Percentiles rank a stretch among this genome's conserved stretches.
Conservation (phyloP, 2,113 vertebrate species). For the Conger conger region DNA sequence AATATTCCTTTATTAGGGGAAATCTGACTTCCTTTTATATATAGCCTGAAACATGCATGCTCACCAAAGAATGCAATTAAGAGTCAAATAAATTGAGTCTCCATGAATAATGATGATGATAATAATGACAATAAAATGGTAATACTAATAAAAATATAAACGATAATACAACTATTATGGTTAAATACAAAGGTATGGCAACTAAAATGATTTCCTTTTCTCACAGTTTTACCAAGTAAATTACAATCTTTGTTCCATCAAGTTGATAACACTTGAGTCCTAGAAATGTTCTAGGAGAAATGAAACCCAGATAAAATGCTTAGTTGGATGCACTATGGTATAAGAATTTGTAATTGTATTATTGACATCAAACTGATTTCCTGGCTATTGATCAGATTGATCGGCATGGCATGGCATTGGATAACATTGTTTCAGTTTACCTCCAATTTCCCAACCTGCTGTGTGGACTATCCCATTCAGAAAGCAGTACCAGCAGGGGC, state of each 20-base stretch:
- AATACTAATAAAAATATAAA: too few species aligned
- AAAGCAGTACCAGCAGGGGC: too few species aligned
- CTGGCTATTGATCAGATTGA: too few species aligned
- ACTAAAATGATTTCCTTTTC: not conserved
- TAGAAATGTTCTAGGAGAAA: not conserved
- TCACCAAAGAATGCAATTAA: conserved; percentile 8
- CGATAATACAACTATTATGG: not conserved
- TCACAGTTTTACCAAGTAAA: not conserved
- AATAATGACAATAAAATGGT: too few species aligned
- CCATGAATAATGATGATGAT: not conserved
- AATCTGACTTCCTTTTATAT: not conserved
- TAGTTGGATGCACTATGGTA: not conserved
- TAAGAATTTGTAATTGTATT: not conserved
- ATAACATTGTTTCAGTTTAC: not conserved
- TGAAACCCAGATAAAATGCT: not conserved
- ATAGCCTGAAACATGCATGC: not conserved
- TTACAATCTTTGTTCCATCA: not conserved
- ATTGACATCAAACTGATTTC: not conserved
- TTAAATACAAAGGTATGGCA: not conserved
- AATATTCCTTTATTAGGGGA: conserved; percentile 3
- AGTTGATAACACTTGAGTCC: not conserved
- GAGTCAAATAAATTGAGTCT: not conserved
- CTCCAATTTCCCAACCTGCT: too few species aligned
- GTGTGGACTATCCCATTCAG: too few species aligned
- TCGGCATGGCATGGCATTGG: not conserved